phyloP scores from a whole-genome alignment of 2,797 vertebrate species.

The Ptychadena robeensis region DNA sequence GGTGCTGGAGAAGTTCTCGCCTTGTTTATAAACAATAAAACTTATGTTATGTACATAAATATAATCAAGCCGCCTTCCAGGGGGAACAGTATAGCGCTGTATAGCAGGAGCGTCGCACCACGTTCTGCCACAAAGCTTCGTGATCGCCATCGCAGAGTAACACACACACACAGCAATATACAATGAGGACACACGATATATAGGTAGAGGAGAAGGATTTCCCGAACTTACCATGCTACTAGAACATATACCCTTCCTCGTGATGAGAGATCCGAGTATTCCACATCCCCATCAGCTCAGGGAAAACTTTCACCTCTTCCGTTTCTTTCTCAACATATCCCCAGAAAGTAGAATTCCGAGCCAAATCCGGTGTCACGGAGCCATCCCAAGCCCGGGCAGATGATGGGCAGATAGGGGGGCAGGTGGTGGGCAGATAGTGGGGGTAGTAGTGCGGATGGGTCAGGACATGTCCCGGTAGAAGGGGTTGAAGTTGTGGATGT shows the following conservation, averaged over 20 bases:
- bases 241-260: not conserved
- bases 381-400: slow-evolving; percentile 39
- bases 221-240: not conserved
- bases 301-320: slow-evolving; percentile 59
- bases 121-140: no score
- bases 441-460: slow-evolving; percentile 65
- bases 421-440: no score
- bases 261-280: not conserved
- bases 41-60: no score
- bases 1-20: no score
- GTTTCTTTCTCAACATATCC: slow-evolving; percentile 65
- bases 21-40: no score
- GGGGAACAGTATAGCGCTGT: no score
- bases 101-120: not conserved
- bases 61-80: no score
- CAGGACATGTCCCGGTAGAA: slow-evolving; percentile 73
- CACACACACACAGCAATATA: not conserved
- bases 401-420: not conserved
- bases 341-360: slow-evolving; percentile 47
- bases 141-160: no score
- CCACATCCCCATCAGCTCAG: slow-evolving; percentile 63
- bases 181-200: no score
- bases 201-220: no score
- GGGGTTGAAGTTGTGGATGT: slow-evolving; percentile 66
- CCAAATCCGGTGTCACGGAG: slow-evolving; percentile 62